phyloP scores from a whole-genome alignment of 53 echinoderm and acorn worm species.

The Glandiceps talaboti region DNA sequence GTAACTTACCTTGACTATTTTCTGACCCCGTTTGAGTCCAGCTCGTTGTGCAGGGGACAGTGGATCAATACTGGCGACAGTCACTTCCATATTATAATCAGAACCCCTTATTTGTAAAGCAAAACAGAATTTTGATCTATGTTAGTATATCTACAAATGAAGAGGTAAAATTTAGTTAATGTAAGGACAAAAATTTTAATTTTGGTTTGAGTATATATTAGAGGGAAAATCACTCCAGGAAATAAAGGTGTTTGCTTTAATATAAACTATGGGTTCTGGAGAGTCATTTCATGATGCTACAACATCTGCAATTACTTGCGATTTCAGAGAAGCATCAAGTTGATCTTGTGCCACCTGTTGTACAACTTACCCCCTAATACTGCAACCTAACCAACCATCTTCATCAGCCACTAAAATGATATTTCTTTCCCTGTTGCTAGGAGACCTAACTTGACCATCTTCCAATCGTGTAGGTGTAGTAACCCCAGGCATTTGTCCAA shows the following conservation, averaged over 20 bases:
- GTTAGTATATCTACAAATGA: too few relatives aligned
- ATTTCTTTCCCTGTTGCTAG: conserved; percentile 1
- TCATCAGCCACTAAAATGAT: conserved; percentile 75
- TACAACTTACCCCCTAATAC: conserved; percentile 84
- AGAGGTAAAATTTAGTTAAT: too few relatives aligned
- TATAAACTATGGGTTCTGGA: too few relatives aligned
- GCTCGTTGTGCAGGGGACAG: conserved; percentile 80
- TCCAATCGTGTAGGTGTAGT: conserved; percentile 6
- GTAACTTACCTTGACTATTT: conserved; percentile 58
- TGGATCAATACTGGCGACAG: conserved; percentile 72
- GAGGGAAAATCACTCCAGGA: too few relatives aligned
- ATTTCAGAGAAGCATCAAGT: too few relatives aligned
- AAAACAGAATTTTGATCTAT: background rate
- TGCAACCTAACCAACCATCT: conserved; percentile 86
- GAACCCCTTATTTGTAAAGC: conserved; percentile 39
- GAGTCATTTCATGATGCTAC: too few relatives aligned
- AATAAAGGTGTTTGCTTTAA: too few relatives aligned
- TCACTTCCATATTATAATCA: conserved; percentile 66
- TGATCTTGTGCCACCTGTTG: too few relatives aligned
- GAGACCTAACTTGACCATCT: background rate
- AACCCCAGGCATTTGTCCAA: conserved; percentile 87
- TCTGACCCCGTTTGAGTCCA: conserved; percentile 73
- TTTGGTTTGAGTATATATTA: too few relatives aligned
- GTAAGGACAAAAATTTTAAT: too few relatives aligned
- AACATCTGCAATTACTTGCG: too few relatives aligned